Conservation (phyloP, 92 coral and sea anemone species). For the Porites cylindrica region DNA sequence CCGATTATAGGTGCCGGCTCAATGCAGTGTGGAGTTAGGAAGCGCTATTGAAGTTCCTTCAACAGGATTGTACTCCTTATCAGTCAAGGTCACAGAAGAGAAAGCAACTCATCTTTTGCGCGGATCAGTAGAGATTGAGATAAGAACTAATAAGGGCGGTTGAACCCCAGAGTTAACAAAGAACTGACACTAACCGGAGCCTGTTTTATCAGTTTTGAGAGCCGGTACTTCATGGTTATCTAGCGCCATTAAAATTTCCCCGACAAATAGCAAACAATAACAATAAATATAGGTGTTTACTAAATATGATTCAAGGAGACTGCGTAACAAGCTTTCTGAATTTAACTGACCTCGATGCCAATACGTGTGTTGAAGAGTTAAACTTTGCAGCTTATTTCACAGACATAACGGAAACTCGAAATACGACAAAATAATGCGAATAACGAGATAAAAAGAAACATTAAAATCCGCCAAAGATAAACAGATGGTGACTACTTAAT, state of each 20-base stretch:
- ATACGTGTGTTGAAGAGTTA: no score
- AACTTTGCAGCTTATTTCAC: no score
- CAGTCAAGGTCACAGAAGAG: constrained; percentile 34
- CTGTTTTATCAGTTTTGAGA: constrained; percentile 11
- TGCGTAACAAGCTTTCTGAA: no score
- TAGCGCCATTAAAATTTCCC: not conserved
- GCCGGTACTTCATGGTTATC: not conserved
- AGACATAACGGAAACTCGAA: no score
- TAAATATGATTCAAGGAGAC: no score
- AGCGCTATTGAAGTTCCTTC: not conserved
- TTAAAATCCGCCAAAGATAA: constrained; percentile 18
- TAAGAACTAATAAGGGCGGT: not conserved
- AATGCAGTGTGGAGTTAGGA: not conserved
- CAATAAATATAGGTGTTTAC: not conserved
- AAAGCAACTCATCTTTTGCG: constrained; percentile 2
- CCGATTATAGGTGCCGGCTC: not conserved
- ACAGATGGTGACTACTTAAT: constrained; percentile 23
- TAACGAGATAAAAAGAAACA: not conserved
- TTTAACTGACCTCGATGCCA: no score
- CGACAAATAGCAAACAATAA: not conserved
- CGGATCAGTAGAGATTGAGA: not conserved
- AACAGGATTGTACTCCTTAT: not conserved
- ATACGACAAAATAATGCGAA: not conserved
- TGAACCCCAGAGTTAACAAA: not conserved
- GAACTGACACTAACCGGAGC: not conserved